Conservation (phyloP, 2,113 vertebrate genomes). For the Pyxicephalus adspersus region DNA sequence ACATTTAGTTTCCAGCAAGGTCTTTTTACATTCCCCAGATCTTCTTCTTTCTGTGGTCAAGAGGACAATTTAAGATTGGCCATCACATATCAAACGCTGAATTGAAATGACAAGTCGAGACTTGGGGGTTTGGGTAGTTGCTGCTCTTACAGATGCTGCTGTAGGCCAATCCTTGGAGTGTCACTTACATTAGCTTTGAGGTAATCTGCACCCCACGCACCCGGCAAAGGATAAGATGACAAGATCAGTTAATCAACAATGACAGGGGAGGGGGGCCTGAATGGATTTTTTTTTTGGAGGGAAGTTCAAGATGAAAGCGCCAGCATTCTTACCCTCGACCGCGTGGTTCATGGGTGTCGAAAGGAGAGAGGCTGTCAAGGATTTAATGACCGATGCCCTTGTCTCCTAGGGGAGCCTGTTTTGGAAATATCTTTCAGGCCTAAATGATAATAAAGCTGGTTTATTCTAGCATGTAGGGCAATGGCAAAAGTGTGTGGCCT, state of each 20-base stretch:
- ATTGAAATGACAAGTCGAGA: conserved; percentile 68
- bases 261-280: conserved; percentile 72
- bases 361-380: conserved; percentile 29
- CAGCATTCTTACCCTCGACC: conserved; percentile 69
- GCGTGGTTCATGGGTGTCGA: conserved; percentile 28
- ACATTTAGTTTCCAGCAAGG: conserved; percentile 57
- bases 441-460: conserved; percentile 17
- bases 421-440: conserved; percentile 14
- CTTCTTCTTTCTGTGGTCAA: conserved; percentile 40
- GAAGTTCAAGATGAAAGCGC: conserved; percentile 67
- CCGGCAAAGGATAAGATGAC: conserved; percentile 78
- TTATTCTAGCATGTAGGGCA: conserved; percentile 1
- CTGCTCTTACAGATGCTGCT: conserved; percentile 66
- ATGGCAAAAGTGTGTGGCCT: no score
- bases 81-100: conserved; percentile 64
- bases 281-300: conserved; percentile 63
- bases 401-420: neutral
- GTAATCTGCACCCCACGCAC: conserved; percentile 76
- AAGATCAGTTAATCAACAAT: conserved; percentile 78
- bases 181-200: conserved; percentile 79
- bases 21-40: conserved; percentile 42
- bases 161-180: conserved; percentile 73
- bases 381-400: conserved; percentile 13
- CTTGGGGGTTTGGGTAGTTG: conserved; percentile 61
- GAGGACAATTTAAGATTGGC: conserved; percentile 54